Evolutionary conservation across 1,140 invertebrate species (phyloP), one percentile per base, ranked within the genome.

Genomic region (Drosophila orosa): DNA sequence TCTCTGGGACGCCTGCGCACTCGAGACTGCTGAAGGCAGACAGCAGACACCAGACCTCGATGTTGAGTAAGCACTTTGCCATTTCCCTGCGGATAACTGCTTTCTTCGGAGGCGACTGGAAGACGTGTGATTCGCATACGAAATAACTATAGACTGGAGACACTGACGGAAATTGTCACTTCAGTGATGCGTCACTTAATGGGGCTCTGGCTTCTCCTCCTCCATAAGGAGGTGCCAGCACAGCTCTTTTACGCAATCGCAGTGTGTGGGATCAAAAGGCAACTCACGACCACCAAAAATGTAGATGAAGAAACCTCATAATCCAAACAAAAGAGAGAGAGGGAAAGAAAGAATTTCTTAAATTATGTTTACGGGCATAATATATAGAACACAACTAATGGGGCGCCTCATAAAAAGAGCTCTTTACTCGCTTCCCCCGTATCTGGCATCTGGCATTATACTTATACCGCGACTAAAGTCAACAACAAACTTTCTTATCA

Each of bases 141-240:
- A 33, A 77, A 68, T 52, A 42, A 24, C 37, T 33, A 60, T 45
- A 37, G 33, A 33, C 40, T 52, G 29, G 50, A 33, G 50, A 52
- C 29, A n/a, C 50, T 71, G 74, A 77, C 74, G 74, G 74, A 77
- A 77, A 77, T 77, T 77, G 73, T 77, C 73, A 68, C 77, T 47
- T 40, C 19, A 37, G 22, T 31, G 52, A 39, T 71, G 67, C 65
- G 67, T 71, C 67, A 71, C 25, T 40, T 22, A 35, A 56, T 37
- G 39, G n/a, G 47, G 39, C 37, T 29, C 25, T 19, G 47, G 47
- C 47, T 52, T 19, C 50, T 35, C 65, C 65, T 52, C 29, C 50
- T 35, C 65, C 65, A 56, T 57, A 69, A 71, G 52, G 65, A 69
- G 67, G 37, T 68, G 48, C 67, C 39, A 71, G 25, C 31, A 71